A percentile compares a stretch with the other conserved stretches of the same genome.
phyloP scores from a whole-genome alignment of 1,140 invertebrate species.

The Bombus confusus region DNA sequence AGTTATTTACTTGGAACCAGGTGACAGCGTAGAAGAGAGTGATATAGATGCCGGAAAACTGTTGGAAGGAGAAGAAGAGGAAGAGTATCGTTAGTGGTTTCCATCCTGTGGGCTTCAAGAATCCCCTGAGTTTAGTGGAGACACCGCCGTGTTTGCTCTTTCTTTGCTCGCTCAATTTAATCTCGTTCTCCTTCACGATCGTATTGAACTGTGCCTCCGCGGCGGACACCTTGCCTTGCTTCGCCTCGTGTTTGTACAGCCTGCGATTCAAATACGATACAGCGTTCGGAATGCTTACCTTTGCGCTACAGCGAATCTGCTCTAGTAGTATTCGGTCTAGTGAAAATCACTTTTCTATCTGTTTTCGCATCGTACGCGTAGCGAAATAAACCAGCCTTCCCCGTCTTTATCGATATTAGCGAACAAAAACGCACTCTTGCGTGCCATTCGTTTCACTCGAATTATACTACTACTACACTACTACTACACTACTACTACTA shows the following conservation, averaged over 20 bases:
- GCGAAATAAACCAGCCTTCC: not conserved
- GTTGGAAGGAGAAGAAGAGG: conserved; percentile 85
- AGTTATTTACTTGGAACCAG: conserved; percentile 82
- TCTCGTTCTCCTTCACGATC: conserved; percentile 79
- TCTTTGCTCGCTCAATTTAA: conserved; percentile 75
- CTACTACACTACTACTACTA: no score
- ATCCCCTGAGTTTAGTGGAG: conserved; percentile 74
- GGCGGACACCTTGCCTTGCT: conserved; percentile 63
- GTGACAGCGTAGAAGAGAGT: conserved; percentile 88
- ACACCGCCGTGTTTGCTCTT: conserved; percentile 71
- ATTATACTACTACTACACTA: not conserved
- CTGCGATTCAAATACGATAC: conserved; percentile 31
- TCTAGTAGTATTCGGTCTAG: no score
- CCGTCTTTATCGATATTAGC: not conserved
- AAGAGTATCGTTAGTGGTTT: conserved; percentile 85
- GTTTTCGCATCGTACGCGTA: not conserved
- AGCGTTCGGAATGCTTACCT: not conserved
- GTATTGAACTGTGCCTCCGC: conserved; percentile 75
- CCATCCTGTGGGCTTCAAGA: conserved; percentile 84
- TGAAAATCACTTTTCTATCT: not conserved
- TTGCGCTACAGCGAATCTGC: no score
- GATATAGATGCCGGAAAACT: conserved; percentile 86
- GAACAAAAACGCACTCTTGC: not conserved
- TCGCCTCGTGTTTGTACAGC: conserved; percentile 69
- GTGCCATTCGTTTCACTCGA: not conserved